Evolutionary conservation across 2,888 invertebrate species (phyloP).

Genomic region (Ischnura elegans): DNA sequence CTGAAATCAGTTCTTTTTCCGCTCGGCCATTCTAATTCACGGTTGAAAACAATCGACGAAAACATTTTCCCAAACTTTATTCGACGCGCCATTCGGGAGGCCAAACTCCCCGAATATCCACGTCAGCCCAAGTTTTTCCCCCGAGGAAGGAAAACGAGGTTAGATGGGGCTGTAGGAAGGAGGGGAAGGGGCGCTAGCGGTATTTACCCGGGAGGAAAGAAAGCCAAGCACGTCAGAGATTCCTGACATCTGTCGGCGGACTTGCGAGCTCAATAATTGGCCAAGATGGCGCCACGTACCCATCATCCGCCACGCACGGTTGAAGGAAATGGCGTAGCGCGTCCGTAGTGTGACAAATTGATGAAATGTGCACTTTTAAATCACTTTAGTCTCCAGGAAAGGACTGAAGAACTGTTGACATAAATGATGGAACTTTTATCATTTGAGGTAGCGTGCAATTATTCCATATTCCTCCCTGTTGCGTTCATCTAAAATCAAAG

Average conservation of each 20-base stretch:
- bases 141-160: background rate
- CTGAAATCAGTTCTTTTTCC: background rate
- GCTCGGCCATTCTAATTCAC: background rate
- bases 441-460: too few relatives aligned
- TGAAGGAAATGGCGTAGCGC: background rate
- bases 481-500: too few relatives aligned
- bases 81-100: background rate
- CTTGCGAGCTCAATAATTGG: conserved; percentile 52
- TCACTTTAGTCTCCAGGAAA: too few relatives aligned
- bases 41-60: background rate
- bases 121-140: background rate
- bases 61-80: background rate
- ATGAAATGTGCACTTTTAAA: too few relatives aligned
- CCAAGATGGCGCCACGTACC: background rate
- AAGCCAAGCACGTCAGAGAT: background rate
- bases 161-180: background rate
- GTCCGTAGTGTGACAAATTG: conserved; percentile 52
- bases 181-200: too few relatives aligned
- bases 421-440: too few relatives aligned
- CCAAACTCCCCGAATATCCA: background rate
- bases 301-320: background rate
- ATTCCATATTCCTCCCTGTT: too few relatives aligned
- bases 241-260: conserved; percentile 58
- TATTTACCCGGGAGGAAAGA: background rate
- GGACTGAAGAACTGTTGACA: too few relatives aligned